Evolutionary conservation across 2,888 invertebrate genomes (phyloP).

Genomic region (Stictocephala bisonia): DNA sequence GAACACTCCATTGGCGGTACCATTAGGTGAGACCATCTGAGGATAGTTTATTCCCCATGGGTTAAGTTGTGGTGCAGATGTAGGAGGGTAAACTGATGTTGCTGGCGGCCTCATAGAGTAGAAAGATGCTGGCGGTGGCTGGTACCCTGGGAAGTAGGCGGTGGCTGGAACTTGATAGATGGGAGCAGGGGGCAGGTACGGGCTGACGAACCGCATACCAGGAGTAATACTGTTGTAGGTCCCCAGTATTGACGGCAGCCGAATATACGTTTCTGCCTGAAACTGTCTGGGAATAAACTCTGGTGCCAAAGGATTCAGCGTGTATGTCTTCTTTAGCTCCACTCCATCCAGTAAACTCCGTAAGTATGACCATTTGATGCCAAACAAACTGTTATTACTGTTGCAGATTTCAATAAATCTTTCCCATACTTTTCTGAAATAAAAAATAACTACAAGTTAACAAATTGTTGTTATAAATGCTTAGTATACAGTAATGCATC

Average conservation of each 20-base stretch:
- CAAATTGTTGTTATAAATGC: too few species aligned
- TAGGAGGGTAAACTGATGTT: constrained; percentile 39
- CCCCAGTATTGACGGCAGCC: constrained; percentile 51
- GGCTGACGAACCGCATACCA: constrained; percentile 45
- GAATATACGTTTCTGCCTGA: constrained; percentile 62
- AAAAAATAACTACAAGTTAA: background rate
- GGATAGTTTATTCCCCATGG: constrained; percentile 48
- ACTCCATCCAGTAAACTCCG: constrained; percentile 77
- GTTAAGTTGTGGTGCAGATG: constrained; percentile 24
- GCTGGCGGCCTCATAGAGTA: constrained; percentile 49
- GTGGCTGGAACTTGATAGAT: constrained; percentile 51
- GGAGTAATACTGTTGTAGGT: constrained; percentile 39
- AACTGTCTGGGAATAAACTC: constrained; percentile 79
- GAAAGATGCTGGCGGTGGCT: constrained; percentile 42
- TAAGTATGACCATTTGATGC: constrained; percentile 77
- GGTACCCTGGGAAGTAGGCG: constrained; percentile 48
- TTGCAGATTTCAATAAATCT: constrained; percentile 79
- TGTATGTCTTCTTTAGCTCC: constrained; percentile 79
- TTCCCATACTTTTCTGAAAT: constrained; percentile 79
- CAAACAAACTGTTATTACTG: constrained; percentile 76
- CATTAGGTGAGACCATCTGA: constrained; percentile 50
- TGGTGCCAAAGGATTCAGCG: constrained; percentile 84
- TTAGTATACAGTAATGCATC: too few species aligned
- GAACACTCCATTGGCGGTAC: constrained; percentile 51
- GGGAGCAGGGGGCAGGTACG: constrained; percentile 45